Conservation (phyloP, 2,888 invertebrate genomes). For the Timema podura region DNA sequence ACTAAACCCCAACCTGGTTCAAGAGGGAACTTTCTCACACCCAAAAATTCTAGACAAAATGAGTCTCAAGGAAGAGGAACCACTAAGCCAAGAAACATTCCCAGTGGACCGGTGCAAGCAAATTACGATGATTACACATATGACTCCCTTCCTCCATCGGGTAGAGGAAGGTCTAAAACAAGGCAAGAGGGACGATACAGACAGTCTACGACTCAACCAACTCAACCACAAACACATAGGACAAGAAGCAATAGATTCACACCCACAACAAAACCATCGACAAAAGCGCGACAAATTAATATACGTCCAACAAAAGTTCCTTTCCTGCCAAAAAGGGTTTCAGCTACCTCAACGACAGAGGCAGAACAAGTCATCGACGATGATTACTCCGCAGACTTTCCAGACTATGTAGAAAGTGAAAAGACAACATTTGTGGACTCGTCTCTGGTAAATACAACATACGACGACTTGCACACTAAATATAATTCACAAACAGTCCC, state of each 20-base stretch:
- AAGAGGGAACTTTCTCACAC: constrained; percentile 32
- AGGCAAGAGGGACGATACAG: constrained; percentile 32
- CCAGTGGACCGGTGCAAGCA: neutral
- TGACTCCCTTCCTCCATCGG: neutral
- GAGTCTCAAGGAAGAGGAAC: constrained; percentile 11
- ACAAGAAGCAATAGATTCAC: constrained; percentile 33
- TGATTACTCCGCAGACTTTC: constrained; percentile 37
- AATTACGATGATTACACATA: neutral
- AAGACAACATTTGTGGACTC: neutral
- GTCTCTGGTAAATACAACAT: too few species aligned
- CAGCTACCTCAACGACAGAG: constrained; percentile 37
- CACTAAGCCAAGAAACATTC: constrained; percentile 14
- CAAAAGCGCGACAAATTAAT: constrained; percentile 36
- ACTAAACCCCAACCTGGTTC: constrained; percentile 31
- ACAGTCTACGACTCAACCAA: constrained; percentile 21
- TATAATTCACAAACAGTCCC: too few species aligned
- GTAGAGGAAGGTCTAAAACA: constrained; percentile 32
- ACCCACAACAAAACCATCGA: constrained; percentile 37
- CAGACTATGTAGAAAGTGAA: constrained; percentile 25
- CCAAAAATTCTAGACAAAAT: constrained; percentile 12
- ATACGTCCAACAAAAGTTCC: constrained; percentile 36
- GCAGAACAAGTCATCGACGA: constrained; percentile 56
- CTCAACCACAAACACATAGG: constrained; percentile 12
- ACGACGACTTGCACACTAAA: too few species aligned
- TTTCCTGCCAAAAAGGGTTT: constrained; percentile 29